phyloP scores from a whole-genome alignment of 37 sponge, comb jelly and placozoan species.

The Amphimedon queenslandica region DNA sequence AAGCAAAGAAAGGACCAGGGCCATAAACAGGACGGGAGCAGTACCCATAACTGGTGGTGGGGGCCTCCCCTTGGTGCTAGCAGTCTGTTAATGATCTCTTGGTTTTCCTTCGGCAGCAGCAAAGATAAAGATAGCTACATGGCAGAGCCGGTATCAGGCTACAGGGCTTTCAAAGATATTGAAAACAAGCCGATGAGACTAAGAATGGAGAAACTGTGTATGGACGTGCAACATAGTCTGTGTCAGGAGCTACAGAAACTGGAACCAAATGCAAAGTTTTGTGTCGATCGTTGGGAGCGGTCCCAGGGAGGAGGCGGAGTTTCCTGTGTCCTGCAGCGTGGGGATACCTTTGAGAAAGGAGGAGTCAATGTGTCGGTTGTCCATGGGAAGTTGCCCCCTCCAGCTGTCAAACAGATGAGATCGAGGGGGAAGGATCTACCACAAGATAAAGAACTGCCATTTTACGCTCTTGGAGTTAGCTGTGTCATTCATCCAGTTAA shows the following conservation, averaged over 20 bases:
- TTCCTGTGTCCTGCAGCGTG: constrained; percentile 90
- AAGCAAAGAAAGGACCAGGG: too few species aligned
- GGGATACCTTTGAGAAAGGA: constrained; percentile 91
- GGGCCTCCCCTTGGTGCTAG: too few species aligned
- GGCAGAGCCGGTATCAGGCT: constrained; percentile 69
- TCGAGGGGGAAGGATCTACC: constrained; percentile 80
- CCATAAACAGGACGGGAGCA: too few species aligned
- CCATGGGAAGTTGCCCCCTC: constrained; percentile 79
- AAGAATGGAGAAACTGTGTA: constrained; percentile 71
- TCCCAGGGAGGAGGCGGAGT: constrained; percentile 93
- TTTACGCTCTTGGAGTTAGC: constrained; percentile 91
- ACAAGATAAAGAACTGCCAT: constrained; percentile 60
- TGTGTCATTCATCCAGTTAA: constrained; percentile 95
- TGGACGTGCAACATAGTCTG: constrained; percentile 57
- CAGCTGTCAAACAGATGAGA: constrained; percentile 90
- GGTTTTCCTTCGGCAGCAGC: too few species aligned
- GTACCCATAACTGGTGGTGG: too few species aligned
- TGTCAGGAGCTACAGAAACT: constrained; percentile 43
- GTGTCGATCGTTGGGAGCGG: constrained; percentile 87
- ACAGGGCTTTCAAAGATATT: constrained; percentile 17
- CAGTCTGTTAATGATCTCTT: too few species aligned
- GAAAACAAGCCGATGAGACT: constrained; percentile 26
- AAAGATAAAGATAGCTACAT: too few species aligned
- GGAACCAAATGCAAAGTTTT: constrained; percentile 45
- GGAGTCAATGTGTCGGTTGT: constrained; percentile 97